A percentile compares a stretch with the other conserved stretches of the same genome.
Evolutionary conservation across 2,888 invertebrate genomes (phyloP).

Genomic region (Athalia circularis): DNA sequence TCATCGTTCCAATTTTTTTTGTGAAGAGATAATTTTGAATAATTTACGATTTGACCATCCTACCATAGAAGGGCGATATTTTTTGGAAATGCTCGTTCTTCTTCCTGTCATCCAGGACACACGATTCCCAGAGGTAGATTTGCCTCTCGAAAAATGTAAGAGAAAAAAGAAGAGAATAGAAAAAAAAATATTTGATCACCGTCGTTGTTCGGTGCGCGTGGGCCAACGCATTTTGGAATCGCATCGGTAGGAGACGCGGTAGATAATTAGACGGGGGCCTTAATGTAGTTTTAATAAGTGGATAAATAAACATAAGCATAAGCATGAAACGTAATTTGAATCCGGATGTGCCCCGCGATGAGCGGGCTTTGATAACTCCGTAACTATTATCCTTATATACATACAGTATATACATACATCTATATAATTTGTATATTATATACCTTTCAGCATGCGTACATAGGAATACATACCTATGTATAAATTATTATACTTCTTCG

Average conservation of each 20-base stretch:
- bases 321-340: slow-evolving; percentile 72
- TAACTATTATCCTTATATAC: slow-evolving; percentile 12
- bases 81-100: too few species aligned
- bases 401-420: neutral
- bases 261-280: slow-evolving; percentile 64
- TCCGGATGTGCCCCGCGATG: slow-evolving; percentile 72
- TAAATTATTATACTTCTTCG: neutral
- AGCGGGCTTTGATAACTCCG: slow-evolving; percentile 69
- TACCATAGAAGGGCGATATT: too few species aligned
- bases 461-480: slow-evolving; percentile 22
- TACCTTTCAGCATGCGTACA: slow-evolving; percentile 7
- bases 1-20: too few species aligned
- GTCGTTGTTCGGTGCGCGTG: neutral
- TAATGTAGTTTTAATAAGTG: slow-evolving; percentile 74
- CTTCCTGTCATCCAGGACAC: too few species aligned
- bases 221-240: neutral
- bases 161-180: too few species aligned
- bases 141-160: too few species aligned
- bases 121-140: too few species aligned
- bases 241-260: slow-evolving; percentile 37
- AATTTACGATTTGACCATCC: too few species aligned
- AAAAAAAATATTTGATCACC: too few species aligned
- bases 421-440: too few species aligned
- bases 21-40: too few species aligned
- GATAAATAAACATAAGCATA: slow-evolving; percentile 74